Base-by-base conservation (phyloP, 2,113 vertebrate species). In the Lanius ludovicianus region DNA sequence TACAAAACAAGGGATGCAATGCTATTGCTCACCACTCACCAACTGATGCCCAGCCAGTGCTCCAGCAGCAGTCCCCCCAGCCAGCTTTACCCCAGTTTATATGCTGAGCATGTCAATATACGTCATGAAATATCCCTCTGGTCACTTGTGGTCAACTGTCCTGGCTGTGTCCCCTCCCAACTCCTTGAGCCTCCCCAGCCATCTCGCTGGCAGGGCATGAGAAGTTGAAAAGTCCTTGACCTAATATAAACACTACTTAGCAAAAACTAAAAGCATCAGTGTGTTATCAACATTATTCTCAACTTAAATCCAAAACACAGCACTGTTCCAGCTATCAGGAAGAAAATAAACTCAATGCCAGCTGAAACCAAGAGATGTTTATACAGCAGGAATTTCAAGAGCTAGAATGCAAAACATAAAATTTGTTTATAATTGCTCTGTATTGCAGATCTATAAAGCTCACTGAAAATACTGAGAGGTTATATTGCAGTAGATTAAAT, bases 401-500 rank as follows among this genome's bases (percentile, higher is more conserved):
- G 20, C 63, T 35, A 69, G 73, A 89, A 82, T 52, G 31, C 19
- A 86, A 94, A 95, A 56, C 24, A 80, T 21, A 73, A 79, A 50
- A 70, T 37, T 52, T 84, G 15, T 53, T 89, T 59, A 47, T 89
- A 89, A 89, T 81, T 0, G 0, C 49, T 64, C 25, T 5, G 78
- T 84, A 59, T 92, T 42, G 15, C 30, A 57, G 64, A 59, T 74
- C 59, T 89, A 42, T 75, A 89, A 89, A 75, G 65, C 37, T 81
- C 65, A 59, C 41, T 68, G 56, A 87, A 50, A 94, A 78, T 17
- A 41, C 14, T 78, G 68, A 91, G 75, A 60, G 9, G 30, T 70
- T 87, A 57, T 68, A 69, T 46, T 17, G 1, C 42, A 75, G 56
- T n/a, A 89, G 77, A 84, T 89, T 81, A 91, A 77, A 89, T 94